Base-by-base conservation (phyloP, 2,113 vertebrate genomes). In the Rhabdomys dilectus region DNA sequence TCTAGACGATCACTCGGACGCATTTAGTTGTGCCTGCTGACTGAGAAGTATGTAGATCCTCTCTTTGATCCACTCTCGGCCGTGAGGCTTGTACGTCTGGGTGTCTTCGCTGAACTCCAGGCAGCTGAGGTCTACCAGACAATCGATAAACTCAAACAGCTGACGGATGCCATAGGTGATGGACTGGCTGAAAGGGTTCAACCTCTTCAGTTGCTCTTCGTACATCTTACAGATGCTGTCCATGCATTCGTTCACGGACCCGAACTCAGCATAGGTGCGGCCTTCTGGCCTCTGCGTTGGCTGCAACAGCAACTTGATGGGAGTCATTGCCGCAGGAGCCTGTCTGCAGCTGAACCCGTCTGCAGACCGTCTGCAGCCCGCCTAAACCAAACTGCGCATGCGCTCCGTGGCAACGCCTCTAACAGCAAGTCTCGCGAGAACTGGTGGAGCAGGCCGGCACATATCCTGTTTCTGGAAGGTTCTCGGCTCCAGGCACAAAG, bases 401-500 rank as follows among this genome's bases (percentile, higher is more conserved):
- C 70, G 6, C 31, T 34, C 84, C 0, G 16, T 5, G 0, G 64
- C 64, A 68, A 87, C 45, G 85, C 42, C 45, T 34, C 34, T 48
- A 70, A 87, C 85, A 88, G 85, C 21, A 22, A 26, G 21, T 70
- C 85, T 70, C 85, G 45, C 45, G 64, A 53, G 85, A 88, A 19
- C 31, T 34, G 42, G 17, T 48, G 16, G 45, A 9, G 0, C 29
- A 22, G 19, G 1, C 0, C 0, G 16, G 21, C 10, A 11, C 62
- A 3, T 48, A 29, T 3, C 9, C 34, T n/a, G 19, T 12, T 1
- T 29, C 34, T 70, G 45, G 36, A 60, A 42, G 22, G 22, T 13
- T 22, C 10, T 26, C 26, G 56, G 53, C 7, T 11, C n/a, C 24
- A 16, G 11, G 5, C 21, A 60, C 2, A 58, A 88, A 39, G 36